Percentiles rank a stretch among this genome's conserved stretches.
Conservation (phyloP, 2,888 invertebrate genomes). For the Unio delphinus region DNA sequence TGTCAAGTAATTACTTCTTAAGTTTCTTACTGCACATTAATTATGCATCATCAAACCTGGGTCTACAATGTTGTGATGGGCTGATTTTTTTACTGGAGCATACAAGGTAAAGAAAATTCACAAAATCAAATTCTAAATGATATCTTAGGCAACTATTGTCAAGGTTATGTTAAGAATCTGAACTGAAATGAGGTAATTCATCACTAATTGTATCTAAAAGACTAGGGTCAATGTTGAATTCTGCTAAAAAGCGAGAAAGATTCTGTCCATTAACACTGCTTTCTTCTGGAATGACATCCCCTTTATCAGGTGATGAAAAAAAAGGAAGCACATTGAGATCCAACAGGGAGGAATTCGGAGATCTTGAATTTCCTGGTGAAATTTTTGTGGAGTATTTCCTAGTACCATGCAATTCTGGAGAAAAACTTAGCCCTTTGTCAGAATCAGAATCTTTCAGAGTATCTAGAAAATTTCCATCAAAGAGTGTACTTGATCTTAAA, state of each 20-base stretch:
- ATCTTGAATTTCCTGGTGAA: slow-evolving; percentile 8
- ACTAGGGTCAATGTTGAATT: slow-evolving; percentile 25
- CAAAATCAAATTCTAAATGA: too few species aligned
- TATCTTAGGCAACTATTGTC: too few species aligned
- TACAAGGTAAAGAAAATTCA: too few species aligned
- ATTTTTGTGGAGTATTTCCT: slow-evolving; percentile 11
- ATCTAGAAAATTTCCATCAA: slow-evolving; percentile 51
- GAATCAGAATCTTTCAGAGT: slow-evolving; percentile 31
- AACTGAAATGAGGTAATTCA: too few species aligned
- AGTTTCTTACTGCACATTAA: too few species aligned
- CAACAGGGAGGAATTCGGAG: slow-evolving; percentile 20
- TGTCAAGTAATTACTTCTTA: too few species aligned
- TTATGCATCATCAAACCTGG: too few species aligned
- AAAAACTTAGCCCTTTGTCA: slow-evolving; percentile 24
- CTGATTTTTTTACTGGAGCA: too few species aligned
- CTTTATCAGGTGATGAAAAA: slow-evolving; percentile 19
- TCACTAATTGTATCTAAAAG: too few species aligned
- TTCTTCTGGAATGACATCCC: slow-evolving; percentile 17
- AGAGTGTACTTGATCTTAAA: slow-evolving; percentile 25
- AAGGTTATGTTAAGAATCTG: too few species aligned
- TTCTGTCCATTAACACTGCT: slow-evolving; percentile 20
- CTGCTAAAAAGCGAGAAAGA: slow-evolving; percentile 29
- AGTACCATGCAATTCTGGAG: slow-evolving; percentile 20
- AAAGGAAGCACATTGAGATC: slow-evolving; percentile 26
- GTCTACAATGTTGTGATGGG: too few species aligned